phyloP scores from a whole-genome alignment of 2,113 vertebrate species.

The human region DNA sequence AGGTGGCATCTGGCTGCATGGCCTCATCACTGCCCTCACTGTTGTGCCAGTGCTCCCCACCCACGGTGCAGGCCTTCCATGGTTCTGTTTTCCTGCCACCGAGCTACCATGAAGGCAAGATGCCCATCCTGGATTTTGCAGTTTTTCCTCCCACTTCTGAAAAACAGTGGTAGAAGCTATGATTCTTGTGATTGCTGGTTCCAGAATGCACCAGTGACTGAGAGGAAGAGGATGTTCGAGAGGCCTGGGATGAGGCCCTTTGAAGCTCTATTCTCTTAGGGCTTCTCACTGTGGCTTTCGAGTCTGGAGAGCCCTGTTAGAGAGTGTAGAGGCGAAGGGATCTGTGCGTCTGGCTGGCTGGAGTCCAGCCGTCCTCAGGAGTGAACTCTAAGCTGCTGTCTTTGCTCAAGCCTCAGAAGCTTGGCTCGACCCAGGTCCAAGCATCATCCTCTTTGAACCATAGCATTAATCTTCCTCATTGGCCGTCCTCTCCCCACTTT shows the following conservation, averaged over 20 bases:
- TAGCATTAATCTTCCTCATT: not conserved
- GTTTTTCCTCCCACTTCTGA: not conserved
- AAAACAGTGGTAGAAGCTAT: not conserved
- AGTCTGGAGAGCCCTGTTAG: not conserved
- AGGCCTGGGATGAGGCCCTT: not conserved
- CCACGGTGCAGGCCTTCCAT: not conserved
- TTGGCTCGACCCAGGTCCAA: not conserved
- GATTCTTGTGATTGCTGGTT: not conserved
- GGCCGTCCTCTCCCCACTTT: not conserved
- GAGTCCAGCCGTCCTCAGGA: not conserved
- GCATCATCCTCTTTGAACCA: not conserved
- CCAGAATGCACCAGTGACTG: not conserved
- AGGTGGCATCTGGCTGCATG: not conserved
- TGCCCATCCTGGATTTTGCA: not conserved
- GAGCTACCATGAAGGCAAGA: not conserved
- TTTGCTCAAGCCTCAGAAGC: not conserved
- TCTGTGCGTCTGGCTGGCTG: not conserved
- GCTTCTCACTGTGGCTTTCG: not conserved
- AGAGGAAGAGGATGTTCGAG: not conserved
- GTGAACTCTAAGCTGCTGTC: not conserved
- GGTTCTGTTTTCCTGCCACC: not conserved
- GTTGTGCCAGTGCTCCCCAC: not conserved
- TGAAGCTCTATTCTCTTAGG: not conserved
- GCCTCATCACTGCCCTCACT: not conserved
- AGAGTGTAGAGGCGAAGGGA: not conserved